Conservation (phyloP, 2,113 vertebrate species). For the Chaenogobius annularis region DNA sequence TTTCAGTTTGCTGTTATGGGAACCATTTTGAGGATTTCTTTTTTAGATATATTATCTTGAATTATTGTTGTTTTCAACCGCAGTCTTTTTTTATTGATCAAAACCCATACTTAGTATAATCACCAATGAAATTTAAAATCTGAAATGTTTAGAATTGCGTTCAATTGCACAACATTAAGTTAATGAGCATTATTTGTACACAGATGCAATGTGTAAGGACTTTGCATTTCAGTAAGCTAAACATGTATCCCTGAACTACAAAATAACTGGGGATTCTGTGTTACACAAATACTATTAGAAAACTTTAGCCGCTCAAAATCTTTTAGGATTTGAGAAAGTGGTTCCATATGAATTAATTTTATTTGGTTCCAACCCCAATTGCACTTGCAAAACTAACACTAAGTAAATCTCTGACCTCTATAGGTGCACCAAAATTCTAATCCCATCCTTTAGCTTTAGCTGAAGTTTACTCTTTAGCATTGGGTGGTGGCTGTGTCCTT, state of each 20-base stretch:
- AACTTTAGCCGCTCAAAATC: not conserved
- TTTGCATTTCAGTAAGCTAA: too few relatives aligned
- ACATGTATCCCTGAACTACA: too few relatives aligned
- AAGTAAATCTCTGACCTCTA: conserved; percentile 18
- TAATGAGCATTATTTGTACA: too few relatives aligned
- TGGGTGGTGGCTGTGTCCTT: not conserved
- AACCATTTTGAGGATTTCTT: not conserved
- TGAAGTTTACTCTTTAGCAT: not conserved
- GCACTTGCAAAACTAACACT: conserved; percentile 4
- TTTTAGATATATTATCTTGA: too few relatives aligned
- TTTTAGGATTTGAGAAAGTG: not conserved
- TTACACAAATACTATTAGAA: not conserved
- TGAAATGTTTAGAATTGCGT: too few relatives aligned
- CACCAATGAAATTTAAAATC: not conserved
- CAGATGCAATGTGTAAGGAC: too few relatives aligned
- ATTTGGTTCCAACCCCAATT: not conserved
- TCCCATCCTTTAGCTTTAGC: not conserved
- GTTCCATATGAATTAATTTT: not conserved
- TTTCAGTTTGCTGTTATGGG: not conserved
- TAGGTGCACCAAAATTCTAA: not conserved
- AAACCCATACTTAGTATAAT: too few relatives aligned
- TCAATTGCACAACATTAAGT: not conserved
- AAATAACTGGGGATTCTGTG: too few relatives aligned
- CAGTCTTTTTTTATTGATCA: too few relatives aligned
- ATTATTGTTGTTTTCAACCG: too few relatives aligned